These are phyloP conservation scores for Erethizon dorsatum DNA, from an alignment of 2,797 vertebrate genomes.

Conservation along the genomic window DNA sequence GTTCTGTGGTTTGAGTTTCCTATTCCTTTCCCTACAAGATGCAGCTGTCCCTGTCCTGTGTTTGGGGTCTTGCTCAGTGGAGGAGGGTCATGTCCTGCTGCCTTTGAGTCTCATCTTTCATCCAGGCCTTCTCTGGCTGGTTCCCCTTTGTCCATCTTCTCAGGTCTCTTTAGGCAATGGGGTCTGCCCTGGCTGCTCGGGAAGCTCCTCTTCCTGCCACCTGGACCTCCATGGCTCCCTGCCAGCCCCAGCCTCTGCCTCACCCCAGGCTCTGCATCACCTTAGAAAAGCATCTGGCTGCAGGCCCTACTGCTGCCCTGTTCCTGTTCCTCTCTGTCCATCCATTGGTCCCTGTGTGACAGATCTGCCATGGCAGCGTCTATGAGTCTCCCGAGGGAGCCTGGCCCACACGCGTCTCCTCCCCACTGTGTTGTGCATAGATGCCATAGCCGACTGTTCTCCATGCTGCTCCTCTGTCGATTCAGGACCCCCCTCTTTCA, in stretches of 20 bases:
- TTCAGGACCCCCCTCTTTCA: background rate
- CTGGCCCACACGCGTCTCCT: accelerated
- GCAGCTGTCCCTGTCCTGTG: no score
- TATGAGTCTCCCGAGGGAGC: background rate
- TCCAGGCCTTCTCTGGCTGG: background rate
- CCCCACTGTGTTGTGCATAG: background rate
- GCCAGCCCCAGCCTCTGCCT: no score
- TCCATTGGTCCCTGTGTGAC: accelerated
- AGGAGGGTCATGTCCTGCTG: background rate
- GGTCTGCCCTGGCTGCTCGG: background rate
- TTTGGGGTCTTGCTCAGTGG: background rate
- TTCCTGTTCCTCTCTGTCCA: background rate
- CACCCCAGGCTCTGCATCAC: no score
- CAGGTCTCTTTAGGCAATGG: background rate
- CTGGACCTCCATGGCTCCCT: no score
- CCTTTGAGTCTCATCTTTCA: background rate
- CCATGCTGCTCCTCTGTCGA: background rate
- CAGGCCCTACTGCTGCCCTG: no score
- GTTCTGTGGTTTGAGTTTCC: background rate
- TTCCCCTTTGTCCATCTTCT: background rate
- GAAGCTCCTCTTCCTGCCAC: background rate
- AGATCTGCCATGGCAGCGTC: background rate
- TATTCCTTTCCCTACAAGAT: background rate
- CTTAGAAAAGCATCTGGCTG: background rate
- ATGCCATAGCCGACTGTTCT: no score